Percentiles rank a stretch among this genome's conserved stretches.
phyloP scores from a whole-genome alignment of 2,888 invertebrate species.

The Lamellibrachia satsuma region DNA sequence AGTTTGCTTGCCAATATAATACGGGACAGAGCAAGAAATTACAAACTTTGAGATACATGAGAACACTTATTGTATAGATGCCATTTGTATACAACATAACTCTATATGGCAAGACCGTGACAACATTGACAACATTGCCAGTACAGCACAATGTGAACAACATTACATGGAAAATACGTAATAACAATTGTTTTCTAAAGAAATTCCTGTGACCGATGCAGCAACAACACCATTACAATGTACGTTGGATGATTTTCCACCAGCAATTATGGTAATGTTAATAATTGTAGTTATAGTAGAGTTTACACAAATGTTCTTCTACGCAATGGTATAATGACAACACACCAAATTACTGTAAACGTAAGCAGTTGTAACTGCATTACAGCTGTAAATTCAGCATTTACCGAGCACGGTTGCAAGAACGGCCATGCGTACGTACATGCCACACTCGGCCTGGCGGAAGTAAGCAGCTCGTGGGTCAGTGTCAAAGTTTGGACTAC shows the following conservation, averaged over 20 bases:
- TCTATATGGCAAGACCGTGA: not conserved
- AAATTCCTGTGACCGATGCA: not conserved
- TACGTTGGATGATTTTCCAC: not conserved
- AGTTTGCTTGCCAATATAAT: not conserved
- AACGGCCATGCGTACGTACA: constrained; percentile 98
- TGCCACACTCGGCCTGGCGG: constrained; percentile 95
- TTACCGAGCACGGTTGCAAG: constrained; percentile 72
- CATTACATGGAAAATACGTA: not conserved
- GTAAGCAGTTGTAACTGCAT: not conserved
- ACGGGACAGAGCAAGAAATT: not conserved
- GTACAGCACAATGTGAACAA: not conserved
- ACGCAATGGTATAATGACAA: not conserved
- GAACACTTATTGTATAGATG: not conserved
- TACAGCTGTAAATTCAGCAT: constrained; percentile 29
- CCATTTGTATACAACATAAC: not conserved
- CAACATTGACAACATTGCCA: not conserved
- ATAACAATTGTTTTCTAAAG: not conserved
- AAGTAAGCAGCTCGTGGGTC: constrained; percentile 98
- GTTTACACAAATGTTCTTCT: not conserved
- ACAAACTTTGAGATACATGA: no score
- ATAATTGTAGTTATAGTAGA: not conserved
- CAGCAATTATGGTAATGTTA: not conserved
- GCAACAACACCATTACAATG: not conserved
- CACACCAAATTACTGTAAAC: not conserved
- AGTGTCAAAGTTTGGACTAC: constrained; percentile 88